Percentiles rank a stretch among this genome's conserved stretches.
These are phyloP conservation scores for Myotis vivesi DNA, from an alignment of 2,797 vertebrate genomes.

Conservation along the genomic window DNA sequence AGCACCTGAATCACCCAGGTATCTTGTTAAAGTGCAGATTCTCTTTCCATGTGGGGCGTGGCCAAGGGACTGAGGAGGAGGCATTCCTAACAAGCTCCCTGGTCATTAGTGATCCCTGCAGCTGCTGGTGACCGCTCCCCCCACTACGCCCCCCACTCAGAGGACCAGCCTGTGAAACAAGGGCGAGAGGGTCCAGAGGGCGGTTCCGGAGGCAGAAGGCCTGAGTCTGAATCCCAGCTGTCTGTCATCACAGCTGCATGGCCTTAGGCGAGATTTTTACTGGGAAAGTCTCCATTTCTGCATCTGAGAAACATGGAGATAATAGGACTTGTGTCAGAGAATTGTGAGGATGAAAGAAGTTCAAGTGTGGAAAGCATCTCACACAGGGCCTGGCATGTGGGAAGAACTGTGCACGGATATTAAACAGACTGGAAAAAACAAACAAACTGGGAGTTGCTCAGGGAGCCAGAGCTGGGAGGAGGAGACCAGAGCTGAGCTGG, in stretches of 20 bases:
- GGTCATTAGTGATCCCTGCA: not conserved
- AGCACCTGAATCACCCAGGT: not conserved
- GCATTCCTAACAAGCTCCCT: not conserved
- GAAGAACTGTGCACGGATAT: fast-evolving
- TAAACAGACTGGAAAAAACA: not conserved
- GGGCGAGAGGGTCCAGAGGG: not conserved
- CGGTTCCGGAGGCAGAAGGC: not conserved
- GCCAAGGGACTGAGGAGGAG: not conserved
- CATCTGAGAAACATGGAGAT: not conserved
- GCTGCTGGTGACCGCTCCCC: not conserved
- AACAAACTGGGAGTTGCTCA: not conserved
- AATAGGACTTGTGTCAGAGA: fast-evolving
- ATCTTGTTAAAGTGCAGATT: not conserved
- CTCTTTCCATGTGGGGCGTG: not conserved
- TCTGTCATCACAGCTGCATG: too few species aligned
- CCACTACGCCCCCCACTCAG: not conserved
- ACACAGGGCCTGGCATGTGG: fast-evolving
- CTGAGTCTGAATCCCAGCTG: not conserved
- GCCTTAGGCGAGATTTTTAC: not conserved
- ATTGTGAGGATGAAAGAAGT: fast-evolving
- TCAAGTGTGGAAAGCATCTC: too few species aligned
- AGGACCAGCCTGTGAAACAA: not conserved
- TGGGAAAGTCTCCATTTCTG: not conserved
- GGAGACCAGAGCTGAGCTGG: not conserved
- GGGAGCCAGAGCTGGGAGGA: not conserved